phyloP scores from a whole-genome alignment of 1,140 invertebrate genomes.

The Nylanderia fulva region DNA sequence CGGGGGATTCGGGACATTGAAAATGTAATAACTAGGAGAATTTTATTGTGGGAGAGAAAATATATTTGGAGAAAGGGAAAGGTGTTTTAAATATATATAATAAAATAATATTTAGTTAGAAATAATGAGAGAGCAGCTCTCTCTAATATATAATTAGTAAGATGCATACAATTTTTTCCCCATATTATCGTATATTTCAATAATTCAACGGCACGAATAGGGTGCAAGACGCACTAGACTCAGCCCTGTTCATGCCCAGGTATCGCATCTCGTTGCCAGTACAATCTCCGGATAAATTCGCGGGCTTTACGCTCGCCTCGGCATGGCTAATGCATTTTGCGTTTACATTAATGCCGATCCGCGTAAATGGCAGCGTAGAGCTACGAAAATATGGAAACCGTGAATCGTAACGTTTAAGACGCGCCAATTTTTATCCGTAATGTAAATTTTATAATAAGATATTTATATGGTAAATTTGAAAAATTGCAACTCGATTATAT shows the following conservation, averaged over 20 bases:
- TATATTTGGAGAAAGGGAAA: background rate
- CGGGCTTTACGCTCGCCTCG: slow-evolving; percentile 36
- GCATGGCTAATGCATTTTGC: slow-evolving; percentile 53
- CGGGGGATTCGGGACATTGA: background rate
- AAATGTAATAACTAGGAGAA: background rate
- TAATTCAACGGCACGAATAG: slow-evolving; percentile 12
- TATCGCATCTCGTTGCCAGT: slow-evolving; percentile 29
- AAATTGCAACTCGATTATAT: background rate
- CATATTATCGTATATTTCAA: background rate
- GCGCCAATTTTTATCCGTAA: slow-evolving; percentile 17
- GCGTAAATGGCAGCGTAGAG: slow-evolving; percentile 49
- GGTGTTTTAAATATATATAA: background rate
- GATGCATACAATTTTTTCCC: background rate
- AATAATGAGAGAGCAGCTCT: background rate
- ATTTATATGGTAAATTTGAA: background rate
- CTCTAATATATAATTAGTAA: background rate
- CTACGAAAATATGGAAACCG: slow-evolving; percentile 49
- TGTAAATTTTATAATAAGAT: slow-evolving; percentile 16
- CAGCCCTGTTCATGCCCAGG: slow-evolving; percentile 31
- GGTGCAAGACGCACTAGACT: slow-evolving; percentile 9
- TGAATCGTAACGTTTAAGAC: slow-evolving; percentile 47
- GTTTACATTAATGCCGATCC: slow-evolving; percentile 58
- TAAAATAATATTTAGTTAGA: background rate
- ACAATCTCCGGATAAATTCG: slow-evolving; percentile 47
- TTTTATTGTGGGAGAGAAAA: background rate